Evolutionary conservation across 2,113 vertebrate genomes (phyloP).

Genomic region (Leucopternis melanops): DNA sequence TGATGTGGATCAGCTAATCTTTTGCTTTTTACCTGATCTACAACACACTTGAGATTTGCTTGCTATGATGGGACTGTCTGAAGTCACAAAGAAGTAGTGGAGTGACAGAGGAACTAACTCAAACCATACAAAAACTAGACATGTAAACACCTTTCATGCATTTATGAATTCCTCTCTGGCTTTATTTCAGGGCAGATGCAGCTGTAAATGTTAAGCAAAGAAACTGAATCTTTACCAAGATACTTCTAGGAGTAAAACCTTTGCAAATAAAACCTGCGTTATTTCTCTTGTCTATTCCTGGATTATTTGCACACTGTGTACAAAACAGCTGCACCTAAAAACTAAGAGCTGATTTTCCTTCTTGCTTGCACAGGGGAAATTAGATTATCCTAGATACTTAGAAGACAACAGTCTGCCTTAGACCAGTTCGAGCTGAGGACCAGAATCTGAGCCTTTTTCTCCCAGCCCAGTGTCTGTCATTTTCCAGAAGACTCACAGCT

Average conservation of each 20-base stretch:
- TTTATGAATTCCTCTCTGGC: background rate
- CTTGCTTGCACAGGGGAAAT: background rate
- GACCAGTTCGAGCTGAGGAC: background rate
- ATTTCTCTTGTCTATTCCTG: background rate
- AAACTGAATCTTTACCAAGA: background rate
- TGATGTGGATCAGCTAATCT: background rate
- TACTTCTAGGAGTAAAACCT: background rate
- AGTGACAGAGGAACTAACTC: background rate
- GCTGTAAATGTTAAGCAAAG: background rate
- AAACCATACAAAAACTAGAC: rapidly evolving
- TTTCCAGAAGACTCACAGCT: background rate
- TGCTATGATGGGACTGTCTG: background rate
- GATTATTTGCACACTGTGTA: background rate
- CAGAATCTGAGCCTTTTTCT: background rate
- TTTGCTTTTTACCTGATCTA: background rate
- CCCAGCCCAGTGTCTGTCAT: rapidly evolving
- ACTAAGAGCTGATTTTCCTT: background rate
- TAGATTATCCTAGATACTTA: background rate
- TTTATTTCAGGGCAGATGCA: background rate
- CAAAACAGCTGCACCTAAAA: background rate
- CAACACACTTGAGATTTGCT: background rate
- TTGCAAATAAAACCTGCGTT: background rate
- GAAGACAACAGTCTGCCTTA: background rate
- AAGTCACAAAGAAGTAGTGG: background rate
- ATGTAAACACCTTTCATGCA: background rate